These are phyloP conservation scores for Acropternis orthonyx DNA, from an alignment of 2,797 vertebrate species.

Conservation along the genomic window DNA sequence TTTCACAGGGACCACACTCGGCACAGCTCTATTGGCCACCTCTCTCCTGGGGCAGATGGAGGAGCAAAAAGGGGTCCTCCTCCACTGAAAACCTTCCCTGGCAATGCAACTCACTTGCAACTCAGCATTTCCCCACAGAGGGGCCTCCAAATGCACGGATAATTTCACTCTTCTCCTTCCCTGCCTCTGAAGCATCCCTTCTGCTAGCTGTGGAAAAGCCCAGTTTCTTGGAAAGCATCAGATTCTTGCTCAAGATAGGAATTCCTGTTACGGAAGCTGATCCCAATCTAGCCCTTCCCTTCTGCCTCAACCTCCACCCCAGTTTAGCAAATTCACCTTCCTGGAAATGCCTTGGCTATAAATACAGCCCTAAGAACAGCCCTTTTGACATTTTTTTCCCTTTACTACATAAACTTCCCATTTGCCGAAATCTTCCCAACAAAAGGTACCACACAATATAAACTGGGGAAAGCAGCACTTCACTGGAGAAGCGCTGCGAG, in stretches of 20 bases:
- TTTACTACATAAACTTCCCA: neutral
- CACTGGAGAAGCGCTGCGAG: accelerated
- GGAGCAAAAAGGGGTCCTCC: neutral
- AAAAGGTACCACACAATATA: accelerated
- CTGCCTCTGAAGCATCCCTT: slow-evolving; percentile 13
- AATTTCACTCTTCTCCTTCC: neutral
- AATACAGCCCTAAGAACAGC: slow-evolving; percentile 9
- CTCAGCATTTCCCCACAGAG: slow-evolving; percentile 53
- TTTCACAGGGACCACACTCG: neutral
- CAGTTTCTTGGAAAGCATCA: slow-evolving; percentile 65
- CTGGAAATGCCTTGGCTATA: slow-evolving; percentile 22
- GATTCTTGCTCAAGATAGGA: slow-evolving; percentile 1
- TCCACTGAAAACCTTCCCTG: neutral
- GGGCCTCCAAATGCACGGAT: slow-evolving; percentile 43
- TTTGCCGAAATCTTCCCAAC: accelerated
- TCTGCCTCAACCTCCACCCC: slow-evolving; percentile 22
- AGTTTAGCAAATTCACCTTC: slow-evolving; percentile 50
- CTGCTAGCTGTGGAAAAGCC: slow-evolving; percentile 26
- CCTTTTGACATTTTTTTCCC: neutral
- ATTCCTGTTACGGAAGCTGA: slow-evolving; percentile 46
- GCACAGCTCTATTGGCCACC: neutral
- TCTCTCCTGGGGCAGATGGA: neutral
- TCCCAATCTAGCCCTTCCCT: slow-evolving; percentile 18
- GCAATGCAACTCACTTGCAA: neutral
- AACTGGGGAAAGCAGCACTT: accelerated